Evolutionary conservation across 2,113 vertebrate genomes (phyloP).

Genomic region (Piaya cayana): DNA sequence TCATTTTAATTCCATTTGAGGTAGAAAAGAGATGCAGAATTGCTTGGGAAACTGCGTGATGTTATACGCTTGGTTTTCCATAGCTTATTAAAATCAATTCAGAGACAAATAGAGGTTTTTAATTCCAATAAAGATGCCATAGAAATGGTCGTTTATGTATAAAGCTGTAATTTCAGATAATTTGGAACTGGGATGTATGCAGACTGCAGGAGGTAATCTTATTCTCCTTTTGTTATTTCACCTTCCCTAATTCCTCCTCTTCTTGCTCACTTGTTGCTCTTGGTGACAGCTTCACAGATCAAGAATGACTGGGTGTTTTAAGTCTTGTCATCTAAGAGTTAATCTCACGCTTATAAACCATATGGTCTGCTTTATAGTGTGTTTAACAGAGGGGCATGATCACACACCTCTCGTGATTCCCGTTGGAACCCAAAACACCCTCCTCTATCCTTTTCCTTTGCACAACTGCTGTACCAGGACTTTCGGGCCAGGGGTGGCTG

Average conservation of each 20-base stretch:
- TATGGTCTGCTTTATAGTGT: not conserved
- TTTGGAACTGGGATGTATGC: not conserved
- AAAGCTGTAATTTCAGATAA: not conserved
- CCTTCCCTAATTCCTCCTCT: not conserved
- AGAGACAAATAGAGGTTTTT: not conserved
- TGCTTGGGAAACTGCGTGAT: not conserved
- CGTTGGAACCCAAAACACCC: rapidly evolving
- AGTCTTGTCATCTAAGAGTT: not conserved
- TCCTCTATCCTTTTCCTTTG: not conserved
- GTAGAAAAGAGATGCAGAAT: conserved; percentile 3
- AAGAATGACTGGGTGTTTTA: not conserved
- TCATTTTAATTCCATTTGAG: not conserved
- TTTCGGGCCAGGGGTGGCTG: not conserved
- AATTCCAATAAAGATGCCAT: conserved; percentile 5
- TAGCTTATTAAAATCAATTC: conserved; percentile 33
- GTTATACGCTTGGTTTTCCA: not conserved
- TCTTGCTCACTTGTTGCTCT: not conserved
- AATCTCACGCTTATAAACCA: not conserved
- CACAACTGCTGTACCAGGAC: not conserved
- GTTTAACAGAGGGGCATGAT: not conserved
- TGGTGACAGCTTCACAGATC: not conserved
- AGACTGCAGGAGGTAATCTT: not conserved
- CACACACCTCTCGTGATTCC: not conserved
- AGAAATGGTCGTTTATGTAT: not conserved
- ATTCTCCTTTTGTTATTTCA: not conserved